Conservation (phyloP, 2,113 vertebrate species). For the Leucopsar rothschildi region DNA sequence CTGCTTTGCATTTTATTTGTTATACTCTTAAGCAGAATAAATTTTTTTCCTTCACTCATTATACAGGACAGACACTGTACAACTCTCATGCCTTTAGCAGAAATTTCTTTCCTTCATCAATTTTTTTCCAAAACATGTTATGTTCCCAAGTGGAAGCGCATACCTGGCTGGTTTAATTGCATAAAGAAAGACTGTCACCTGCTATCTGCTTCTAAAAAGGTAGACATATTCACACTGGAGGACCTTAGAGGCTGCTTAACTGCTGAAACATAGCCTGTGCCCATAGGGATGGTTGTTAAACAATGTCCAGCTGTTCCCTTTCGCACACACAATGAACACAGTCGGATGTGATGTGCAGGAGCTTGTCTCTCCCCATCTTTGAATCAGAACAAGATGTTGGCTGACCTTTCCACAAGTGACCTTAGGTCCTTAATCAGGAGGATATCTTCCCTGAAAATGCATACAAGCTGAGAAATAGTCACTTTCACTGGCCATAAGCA, state of each 20-base stretch:
- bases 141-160: background rate
- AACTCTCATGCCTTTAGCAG: background rate
- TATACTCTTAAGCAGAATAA: background rate
- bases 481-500: background rate
- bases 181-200: background rate
- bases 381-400: background rate
- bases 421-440: background rate
- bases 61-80: background rate
- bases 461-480: background rate
- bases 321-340: background rate
- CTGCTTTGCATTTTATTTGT: background rate
- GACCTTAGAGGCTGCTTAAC: background rate
- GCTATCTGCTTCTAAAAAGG: background rate
- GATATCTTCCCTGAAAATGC: background rate
- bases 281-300: background rate
- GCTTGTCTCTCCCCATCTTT: background rate
- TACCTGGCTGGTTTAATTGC: background rate
- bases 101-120: background rate
- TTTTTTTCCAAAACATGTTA: background rate
- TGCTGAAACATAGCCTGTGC: background rate
- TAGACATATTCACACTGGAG: background rate
- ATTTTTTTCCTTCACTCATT: background rate
- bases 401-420: background rate
- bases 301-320: background rate
- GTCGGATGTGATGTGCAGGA: background rate